phyloP scores from a whole-genome alignment of 2,888 invertebrate species.

The Andrena bicolor region DNA sequence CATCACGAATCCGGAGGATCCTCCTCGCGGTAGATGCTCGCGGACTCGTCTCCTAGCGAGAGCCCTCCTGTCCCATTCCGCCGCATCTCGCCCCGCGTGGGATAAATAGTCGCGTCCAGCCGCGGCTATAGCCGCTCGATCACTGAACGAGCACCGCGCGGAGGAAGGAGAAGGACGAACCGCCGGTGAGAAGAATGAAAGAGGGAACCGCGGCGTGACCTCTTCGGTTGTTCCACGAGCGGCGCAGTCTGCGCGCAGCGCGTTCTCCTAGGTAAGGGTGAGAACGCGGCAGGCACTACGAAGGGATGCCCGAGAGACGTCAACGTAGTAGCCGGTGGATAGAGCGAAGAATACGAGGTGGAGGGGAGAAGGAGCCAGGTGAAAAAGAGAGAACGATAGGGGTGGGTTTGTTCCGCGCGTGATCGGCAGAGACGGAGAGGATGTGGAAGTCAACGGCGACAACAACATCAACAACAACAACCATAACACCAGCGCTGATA shows the following conservation, averaged over 20 bases:
- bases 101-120: conserved; percentile 71
- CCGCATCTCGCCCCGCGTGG: conserved; percentile 50
- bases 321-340: background rate
- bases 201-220: conserved; percentile 67
- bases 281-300: conserved; percentile 19
- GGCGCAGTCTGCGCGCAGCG: conserved; percentile 51
- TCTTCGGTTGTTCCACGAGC: conserved; percentile 41
- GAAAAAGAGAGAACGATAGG: conserved; percentile 32
- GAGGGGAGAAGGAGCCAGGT: conserved; percentile 40
- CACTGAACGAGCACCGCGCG: conserved; percentile 58
- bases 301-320: background rate
- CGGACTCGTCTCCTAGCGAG: background rate
- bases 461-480: conserved; percentile 31
- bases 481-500: conserved; percentile 25
- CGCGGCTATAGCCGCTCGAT: conserved; percentile 65
- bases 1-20: conserved; percentile 75
- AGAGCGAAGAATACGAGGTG: conserved; percentile 16
- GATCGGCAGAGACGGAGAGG: conserved; percentile 41
- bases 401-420: conserved; percentile 47
- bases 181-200: conserved; percentile 52
- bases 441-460: conserved; percentile 24
- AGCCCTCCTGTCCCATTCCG: conserved; percentile 18
- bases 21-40: background rate
- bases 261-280: conserved; percentile 47
- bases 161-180: conserved; percentile 47